phyloP scores from a whole-genome alignment of 2,113 vertebrate genomes.

The Astur gentilis region DNA sequence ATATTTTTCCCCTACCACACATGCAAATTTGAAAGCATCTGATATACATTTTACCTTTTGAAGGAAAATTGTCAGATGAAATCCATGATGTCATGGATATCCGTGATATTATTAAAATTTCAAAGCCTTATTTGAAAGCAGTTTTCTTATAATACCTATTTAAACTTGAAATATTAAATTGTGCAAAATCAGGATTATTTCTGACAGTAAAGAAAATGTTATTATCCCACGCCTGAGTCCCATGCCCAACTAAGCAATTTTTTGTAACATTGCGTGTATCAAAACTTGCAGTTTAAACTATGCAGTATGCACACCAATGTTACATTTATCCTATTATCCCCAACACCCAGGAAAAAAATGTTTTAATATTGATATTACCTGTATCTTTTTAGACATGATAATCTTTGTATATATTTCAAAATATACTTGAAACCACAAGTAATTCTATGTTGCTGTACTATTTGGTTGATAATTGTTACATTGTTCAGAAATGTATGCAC shows the following conservation, averaged over 20 bases:
- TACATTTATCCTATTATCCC: not conserved
- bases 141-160: not conserved
- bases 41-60: not conserved
- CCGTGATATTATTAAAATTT: not conserved
- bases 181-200: not conserved
- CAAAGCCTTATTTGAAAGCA: not conserved
- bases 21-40: not conserved
- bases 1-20: not conserved
- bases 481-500: not conserved
- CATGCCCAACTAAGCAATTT: not conserved
- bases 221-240: not conserved
- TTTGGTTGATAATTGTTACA: not conserved
- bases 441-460: not conserved
- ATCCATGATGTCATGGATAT: not conserved
- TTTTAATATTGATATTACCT: not conserved
- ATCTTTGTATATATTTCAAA: not conserved
- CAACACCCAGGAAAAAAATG: not conserved
- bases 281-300: not conserved
- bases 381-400: not conserved
- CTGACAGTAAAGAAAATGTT: not conserved
- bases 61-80: not conserved
- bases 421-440: not conserved
- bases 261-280: accelerated
- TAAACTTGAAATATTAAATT: not conserved
- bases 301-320: not conserved